Evolutionary conservation across 1,140 invertebrate species (phyloP), one percentile per base, ranked within the genome.

Genomic region (Scaptomyza montana): DNA sequence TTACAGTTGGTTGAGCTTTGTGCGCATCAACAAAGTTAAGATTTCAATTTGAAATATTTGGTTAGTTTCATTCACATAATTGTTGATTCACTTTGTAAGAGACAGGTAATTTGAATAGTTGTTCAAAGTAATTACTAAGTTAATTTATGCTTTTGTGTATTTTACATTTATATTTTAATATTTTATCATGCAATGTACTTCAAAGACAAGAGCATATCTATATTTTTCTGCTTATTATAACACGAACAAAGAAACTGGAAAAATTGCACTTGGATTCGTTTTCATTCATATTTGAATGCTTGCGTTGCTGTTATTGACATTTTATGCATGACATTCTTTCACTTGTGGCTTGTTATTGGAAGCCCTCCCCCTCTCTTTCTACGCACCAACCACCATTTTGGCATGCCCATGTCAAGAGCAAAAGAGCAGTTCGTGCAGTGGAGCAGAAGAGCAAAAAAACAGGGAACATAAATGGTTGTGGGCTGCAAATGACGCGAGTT

Each of bases 401-500:
- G 55, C 28, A 46, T 19, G 65, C 71, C 84, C 82, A 79, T 87
- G 76, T 87, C 82, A 87, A 72, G 43, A 50, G 62, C 45, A 78
- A 78, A 69, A 56, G 79, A 79, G 62, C 71, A 70, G 62, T 33
- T 59, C 28, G 33, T n/a, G 39, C 41, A 65, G 55, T 39, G 43
- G 41, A 56, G n/a, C n/a, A 55, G 19, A 78, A 75, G 30, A 33
- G 7, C 30, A 33, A 7, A 33, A 6, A 6, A 33, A 5, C 30
- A 5, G 30, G 28, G 28, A 6, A 30, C 30, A 33, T 6, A 25
- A 54, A 28, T 74, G 53, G 59, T 68, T 74, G 33, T 36, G 33
- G 72, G 65, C 84, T 89, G 84, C 67, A 84, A 89, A 84, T 89
- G 84, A 89, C 84, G 74, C 77, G 57, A 84, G 84, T 75, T 89